Conservation (phyloP, 2,113 vertebrate genomes). For the Murina feae region DNA sequence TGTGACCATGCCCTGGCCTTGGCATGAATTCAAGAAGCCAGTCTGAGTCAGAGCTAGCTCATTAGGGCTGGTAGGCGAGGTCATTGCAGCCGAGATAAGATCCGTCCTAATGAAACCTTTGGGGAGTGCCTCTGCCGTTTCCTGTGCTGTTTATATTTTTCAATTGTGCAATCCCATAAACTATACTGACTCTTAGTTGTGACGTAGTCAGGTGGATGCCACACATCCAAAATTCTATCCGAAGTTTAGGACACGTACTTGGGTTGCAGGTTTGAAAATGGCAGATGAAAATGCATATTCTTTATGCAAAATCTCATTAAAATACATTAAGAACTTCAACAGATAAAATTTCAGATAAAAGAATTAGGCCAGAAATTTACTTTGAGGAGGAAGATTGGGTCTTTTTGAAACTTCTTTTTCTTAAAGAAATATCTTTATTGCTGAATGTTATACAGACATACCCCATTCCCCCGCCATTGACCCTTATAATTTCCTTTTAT, state of each 20-base stretch:
- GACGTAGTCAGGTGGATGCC: neutral
- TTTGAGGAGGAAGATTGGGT: neutral
- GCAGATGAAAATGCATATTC: neutral
- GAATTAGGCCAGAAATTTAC: neutral
- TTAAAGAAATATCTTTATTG: no score
- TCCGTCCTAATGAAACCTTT: conserved; percentile 11
- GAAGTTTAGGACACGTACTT: neutral
- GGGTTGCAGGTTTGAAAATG: no score
- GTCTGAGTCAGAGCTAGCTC: conserved; percentile 11
- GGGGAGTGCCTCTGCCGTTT: conserved; percentile 25
- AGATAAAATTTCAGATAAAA: neutral
- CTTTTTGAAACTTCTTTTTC: neutral
- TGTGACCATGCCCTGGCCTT: neutral
- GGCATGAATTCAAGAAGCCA: conserved; percentile 7
- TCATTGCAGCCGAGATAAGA: neutral
- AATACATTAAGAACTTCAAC: neutral
- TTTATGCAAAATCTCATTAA: neutral
- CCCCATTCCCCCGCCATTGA: no score
- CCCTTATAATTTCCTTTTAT: neutral
- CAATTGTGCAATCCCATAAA: neutral
- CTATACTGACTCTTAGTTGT: neutral
- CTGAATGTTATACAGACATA: no score
- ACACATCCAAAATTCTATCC: neutral
- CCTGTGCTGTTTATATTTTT: neutral
- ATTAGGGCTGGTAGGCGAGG: neutral